phyloP scores from a whole-genome alignment of 2,888 invertebrate species.

The Geotrupes spiniger region DNA sequence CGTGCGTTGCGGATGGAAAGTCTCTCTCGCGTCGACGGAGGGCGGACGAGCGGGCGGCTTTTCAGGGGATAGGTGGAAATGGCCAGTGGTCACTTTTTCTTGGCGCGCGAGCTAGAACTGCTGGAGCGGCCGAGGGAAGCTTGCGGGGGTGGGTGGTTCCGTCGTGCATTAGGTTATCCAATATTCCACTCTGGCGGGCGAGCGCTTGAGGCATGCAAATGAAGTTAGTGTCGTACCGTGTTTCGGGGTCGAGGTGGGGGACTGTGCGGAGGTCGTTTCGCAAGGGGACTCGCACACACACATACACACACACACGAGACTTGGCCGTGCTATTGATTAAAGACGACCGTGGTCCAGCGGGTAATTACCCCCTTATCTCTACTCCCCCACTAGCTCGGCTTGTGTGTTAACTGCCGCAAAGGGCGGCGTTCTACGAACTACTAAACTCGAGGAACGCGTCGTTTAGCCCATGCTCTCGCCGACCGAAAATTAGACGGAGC shows the following conservation, averaged over 20 bases:
- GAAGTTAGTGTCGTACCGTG: conserved; percentile 47
- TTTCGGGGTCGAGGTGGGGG: neutral
- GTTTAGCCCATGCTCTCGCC: conserved; percentile 2
- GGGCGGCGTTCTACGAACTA: neutral
- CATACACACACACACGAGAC: conserved; percentile 19
- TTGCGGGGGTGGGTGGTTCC: neutral
- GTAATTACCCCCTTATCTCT: conserved; percentile 36
- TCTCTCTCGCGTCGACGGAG: too few species aligned
- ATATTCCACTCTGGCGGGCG: conserved; percentile 49
- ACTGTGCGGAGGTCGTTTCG: conserved; percentile 4
- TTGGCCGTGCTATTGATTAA: conserved; percentile 50
- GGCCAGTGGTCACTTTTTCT: conserved; percentile 1
- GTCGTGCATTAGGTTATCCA: conserved; percentile 48
- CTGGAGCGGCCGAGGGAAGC: neutral
- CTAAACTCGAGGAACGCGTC: conserved; percentile 5
- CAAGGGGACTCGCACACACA: conserved; percentile 1
- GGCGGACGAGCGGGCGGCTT: conserved; percentile 2
- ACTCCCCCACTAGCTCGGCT: conserved; percentile 28
- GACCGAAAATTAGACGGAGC: conserved; percentile 1
- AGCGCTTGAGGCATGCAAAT: conserved; percentile 52
- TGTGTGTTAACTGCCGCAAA: conserved; percentile 7
- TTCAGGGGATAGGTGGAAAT: neutral
- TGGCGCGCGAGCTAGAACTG: conserved; percentile 3
- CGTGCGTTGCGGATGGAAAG: neutral
- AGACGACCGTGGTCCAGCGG: conserved; percentile 51